Base-by-base conservation (phyloP, 2,797 vertebrate genomes). In the Rhabdophis nuchalis region DNA sequence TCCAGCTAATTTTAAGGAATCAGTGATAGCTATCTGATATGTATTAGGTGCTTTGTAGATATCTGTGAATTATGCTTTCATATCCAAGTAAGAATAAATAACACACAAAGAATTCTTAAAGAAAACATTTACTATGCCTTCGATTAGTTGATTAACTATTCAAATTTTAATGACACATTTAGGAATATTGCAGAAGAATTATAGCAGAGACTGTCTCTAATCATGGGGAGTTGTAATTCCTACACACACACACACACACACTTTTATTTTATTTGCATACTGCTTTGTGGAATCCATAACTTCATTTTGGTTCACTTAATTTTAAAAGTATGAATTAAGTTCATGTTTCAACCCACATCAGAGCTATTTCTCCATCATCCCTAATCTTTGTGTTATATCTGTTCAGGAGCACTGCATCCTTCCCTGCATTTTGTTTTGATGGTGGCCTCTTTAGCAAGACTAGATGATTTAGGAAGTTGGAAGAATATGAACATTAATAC, bases 381-480 rank as follows among this genome's bases (percentile, higher is more conserved):
- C 36, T 41, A 25, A 14, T 10, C 10, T 90, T 54, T 72, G n/a
- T 46, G 1, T 10, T 7, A 56, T 87, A 57, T 27, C 23, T 91
- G 5, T 87, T 91, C 36, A 82, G n/a, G 32, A 77, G 41, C 72
- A 82, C 9, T 82, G 72, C 20, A 32, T 91, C 88, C 90, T 92
- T 92, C 11, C 72, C 5, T 7, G 88, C 23, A 50, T n/a, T 93
- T 91, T 88, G n/a, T 60, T 93, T 89, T 36, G 41, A 91, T 95
- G 16, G 85, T 77, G 85, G 50, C 29, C 64, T 88, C 92, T 64
- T 90, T 89, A 93, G 86, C 52, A 94, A 58, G 64, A 94, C 82
- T 85, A 86, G 87, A 89, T 91, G 41, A 93, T 94, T 89, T 86
- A 58, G 32, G 57, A 72, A 96, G 61, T 89, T 92, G 61, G 87